Evolutionary conservation across 1,140 invertebrate genomes (phyloP), one percentile per base, ranked within the genome.

Genomic region (Drosophila albomicans): DNA sequence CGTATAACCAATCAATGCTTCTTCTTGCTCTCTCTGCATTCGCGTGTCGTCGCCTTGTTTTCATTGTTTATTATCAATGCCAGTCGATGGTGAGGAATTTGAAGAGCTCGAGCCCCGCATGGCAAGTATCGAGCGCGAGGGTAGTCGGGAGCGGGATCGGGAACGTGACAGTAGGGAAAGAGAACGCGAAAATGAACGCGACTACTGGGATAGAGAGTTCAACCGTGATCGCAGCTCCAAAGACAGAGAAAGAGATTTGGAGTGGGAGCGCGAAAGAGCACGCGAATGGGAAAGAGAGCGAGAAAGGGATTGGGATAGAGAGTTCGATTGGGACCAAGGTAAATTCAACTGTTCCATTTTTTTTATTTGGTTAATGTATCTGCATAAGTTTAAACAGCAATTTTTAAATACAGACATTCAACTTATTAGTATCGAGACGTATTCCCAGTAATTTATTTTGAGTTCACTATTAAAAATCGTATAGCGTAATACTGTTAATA

Each of bases 281-380:
- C 82, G 90, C 66, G 90, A 91, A 82, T 91, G 90, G 90, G 90
- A 91, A 86, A 90, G 90, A 85, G 90, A 91, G 86, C 86, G 90
- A 89, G 90, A 91, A 85, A 89, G 90, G 89, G 90, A 91, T 90
- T 91, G 90, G 90, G 86, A 91, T 88, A 91, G 90, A 78, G 90
- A 91, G 87, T 91, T 91, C 86, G 90, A 91, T 91, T 91, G 90
- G 90, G 90, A 91, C 82, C 90, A 90, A 91, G 90, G 90, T 91
- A 91, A 91, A 88, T 81, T 81, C 64, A 64, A 79, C 45, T 81
- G 56, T 75, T 75, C 65, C 54, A 30, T 68, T 59, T 76, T 75
- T 68, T 74, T 68, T 68, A 41, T 63, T 86, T 91, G 71, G 58
- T 66, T 82, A 15, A 54, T 56, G 48, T 74, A 68, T 69, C 51